Percentiles rank a stretch among this genome's conserved stretches.
Conservation (phyloP, 2,797 vertebrate genomes). For the Chelon labrosus region DNA sequence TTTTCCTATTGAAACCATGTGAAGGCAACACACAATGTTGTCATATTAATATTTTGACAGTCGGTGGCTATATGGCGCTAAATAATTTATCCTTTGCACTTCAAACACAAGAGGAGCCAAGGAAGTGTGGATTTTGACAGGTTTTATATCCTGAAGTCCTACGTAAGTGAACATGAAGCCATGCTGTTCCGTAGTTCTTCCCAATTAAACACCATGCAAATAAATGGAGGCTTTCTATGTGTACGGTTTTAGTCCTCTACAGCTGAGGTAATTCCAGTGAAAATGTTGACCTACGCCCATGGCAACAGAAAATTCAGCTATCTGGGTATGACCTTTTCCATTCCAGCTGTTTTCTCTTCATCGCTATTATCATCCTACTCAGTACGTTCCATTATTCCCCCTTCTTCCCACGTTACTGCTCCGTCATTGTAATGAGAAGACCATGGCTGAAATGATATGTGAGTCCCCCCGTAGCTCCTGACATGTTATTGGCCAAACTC, state of each 20-base stretch:
- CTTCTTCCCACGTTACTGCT: slow-evolving; percentile 14
- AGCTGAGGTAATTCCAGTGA: background rate
- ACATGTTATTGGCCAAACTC: slow-evolving; percentile 40
- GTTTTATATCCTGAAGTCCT: no score
- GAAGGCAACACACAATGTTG: background rate
- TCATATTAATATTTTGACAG: no score
- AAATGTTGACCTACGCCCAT: slow-evolving; percentile 11
- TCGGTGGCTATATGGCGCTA: no score
- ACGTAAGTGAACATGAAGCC: no score
- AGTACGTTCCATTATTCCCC: slow-evolving; percentile 28
- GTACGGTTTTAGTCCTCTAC: background rate
- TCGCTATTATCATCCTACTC: slow-evolving; percentile 15
- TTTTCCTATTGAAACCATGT: slow-evolving; percentile 27
- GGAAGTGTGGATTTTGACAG: no score
- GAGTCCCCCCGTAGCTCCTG: slow-evolving; percentile 12
- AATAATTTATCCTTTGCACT: no score
- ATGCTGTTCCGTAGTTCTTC: no score
- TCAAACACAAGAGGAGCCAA: no score
- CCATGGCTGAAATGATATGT: slow-evolving; percentile 34
- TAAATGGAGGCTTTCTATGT: background rate
- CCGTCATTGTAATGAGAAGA: slow-evolving; percentile 46
- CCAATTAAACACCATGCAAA: background rate
- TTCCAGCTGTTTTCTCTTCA: slow-evolving; percentile 21
- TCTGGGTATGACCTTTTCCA: slow-evolving; percentile 28
- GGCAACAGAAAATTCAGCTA: background rate